A percentile compares a stretch with the other conserved stretches of the same genome.
phyloP scores from a whole-genome alignment of 2,113 vertebrate species.

The Mesoclemmys tuberculata region DNA sequence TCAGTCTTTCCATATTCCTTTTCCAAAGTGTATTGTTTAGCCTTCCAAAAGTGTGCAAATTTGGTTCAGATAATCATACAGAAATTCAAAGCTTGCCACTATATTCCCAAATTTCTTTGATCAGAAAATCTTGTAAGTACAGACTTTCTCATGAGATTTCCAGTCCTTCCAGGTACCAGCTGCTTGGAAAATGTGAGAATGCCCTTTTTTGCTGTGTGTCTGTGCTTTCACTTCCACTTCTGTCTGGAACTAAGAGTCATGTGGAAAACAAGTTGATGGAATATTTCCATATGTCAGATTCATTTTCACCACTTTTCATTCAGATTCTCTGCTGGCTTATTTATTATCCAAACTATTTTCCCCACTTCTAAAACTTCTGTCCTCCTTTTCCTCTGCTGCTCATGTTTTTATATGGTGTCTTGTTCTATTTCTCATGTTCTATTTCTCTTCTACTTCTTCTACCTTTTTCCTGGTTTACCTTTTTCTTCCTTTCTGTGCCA shows the following conservation, averaged over 20 bases:
- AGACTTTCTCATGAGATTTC: background rate
- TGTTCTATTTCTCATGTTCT: background rate
- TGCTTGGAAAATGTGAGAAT: conserved; percentile 14
- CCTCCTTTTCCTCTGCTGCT: background rate
- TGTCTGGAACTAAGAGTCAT: background rate
- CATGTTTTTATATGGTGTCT: background rate
- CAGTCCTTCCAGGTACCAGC: background rate
- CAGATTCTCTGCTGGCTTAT: background rate
- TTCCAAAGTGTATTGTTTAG: background rate
- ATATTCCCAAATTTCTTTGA: background rate
- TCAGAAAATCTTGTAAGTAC: conserved; percentile 6
- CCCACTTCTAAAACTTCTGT: background rate
- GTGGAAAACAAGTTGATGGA: background rate
- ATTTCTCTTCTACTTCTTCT: background rate
- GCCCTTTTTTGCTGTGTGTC: background rate
- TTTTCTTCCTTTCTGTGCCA: background rate
- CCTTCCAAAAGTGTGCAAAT: background rate
- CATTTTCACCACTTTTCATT: background rate
- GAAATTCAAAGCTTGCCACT: conserved; percentile 13
- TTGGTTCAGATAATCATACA: background rate
- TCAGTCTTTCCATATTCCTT: background rate
- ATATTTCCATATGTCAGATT: background rate
- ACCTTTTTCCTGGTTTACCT: background rate
- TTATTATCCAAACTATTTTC: background rate
- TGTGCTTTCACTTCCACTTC: background rate